These are phyloP conservation scores for Agrenia bidenticulata DNA, from an alignment of 2,888 invertebrate species.

Conservation along the genomic window DNA sequence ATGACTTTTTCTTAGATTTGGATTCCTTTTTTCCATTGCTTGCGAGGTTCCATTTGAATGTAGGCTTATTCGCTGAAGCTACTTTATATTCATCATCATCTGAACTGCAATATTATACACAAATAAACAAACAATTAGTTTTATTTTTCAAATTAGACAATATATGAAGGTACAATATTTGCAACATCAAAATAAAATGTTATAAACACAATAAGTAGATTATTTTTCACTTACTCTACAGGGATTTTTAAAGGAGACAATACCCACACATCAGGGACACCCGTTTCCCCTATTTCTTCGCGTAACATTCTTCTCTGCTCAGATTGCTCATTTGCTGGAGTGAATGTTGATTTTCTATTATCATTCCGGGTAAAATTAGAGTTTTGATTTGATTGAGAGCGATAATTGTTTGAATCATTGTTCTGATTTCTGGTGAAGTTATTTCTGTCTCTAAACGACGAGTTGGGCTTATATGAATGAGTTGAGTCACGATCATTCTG, in stretches of 20 bases:
- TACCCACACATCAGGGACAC: conserved; percentile 50
- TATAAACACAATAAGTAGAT: no score
- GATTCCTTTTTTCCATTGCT: conserved; percentile 9
- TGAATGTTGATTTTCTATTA: conserved; percentile 3
- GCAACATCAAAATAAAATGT: no score
- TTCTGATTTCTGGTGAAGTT: background rate
- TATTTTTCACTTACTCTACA: conserved; percentile 43
- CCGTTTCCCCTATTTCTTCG: conserved; percentile 48
- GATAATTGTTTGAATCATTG: background rate
- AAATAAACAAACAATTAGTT: background rate
- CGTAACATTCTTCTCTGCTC: conserved; percentile 43
- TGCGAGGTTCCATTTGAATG: conserved; percentile 27
- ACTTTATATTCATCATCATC: conserved; percentile 41
- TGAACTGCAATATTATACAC: conserved; percentile 32
- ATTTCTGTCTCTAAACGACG: background rate
- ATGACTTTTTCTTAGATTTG: conserved; percentile 25
- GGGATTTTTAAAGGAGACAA: conserved; percentile 37
- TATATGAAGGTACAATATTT: no score
- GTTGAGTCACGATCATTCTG: background rate
- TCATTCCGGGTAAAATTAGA: no score
- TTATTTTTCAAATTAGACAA: no score
- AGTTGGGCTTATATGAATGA: background rate
- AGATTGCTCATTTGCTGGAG: background rate
- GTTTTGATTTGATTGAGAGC: no score
- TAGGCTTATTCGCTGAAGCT: conserved; percentile 15